Evolutionary conservation across 2,888 invertebrate species (phyloP).

Genomic region (Tridacna gigas): DNA sequence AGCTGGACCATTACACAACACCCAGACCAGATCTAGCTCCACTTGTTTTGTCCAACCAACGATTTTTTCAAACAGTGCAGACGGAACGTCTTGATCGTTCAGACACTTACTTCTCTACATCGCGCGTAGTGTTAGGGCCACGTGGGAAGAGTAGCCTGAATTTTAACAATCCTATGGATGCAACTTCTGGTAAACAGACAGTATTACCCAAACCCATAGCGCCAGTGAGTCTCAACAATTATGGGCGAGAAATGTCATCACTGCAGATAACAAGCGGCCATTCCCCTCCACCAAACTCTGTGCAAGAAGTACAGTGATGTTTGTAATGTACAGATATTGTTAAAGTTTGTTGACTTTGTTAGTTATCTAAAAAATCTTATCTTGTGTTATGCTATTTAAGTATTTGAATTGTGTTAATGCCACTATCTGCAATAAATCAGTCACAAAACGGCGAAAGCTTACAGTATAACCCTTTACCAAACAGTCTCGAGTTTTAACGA

Average conservation of each 20-base stretch:
- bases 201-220: not conserved
- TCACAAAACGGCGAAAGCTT: not conserved
- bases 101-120: conserved; percentile 71
- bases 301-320: conserved; percentile 39
- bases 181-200: not conserved
- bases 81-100: conserved; percentile 61
- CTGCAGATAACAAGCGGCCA: conserved; percentile 53
- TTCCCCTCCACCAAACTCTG: conserved; percentile 63
- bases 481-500: not conserved
- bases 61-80: conserved; percentile 25
- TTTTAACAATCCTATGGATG: conserved; percentile 28
- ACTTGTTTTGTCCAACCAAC: conserved; percentile 62
- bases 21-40: conserved; percentile 71
- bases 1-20: conserved; percentile 70
- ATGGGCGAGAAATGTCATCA: conserved; percentile 48
- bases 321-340: no score
- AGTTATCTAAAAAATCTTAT: no score
- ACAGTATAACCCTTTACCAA: not conserved
- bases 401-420: no score
- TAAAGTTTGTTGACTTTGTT: no score
- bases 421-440: not conserved
- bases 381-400: no score
- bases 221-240: conserved; percentile 7
- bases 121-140: conserved; percentile 59
- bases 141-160: conserved; percentile 62